Evolutionary conservation across 2,797 vertebrate genomes (phyloP).

Genomic region (Sarcophilus harrisii): DNA sequence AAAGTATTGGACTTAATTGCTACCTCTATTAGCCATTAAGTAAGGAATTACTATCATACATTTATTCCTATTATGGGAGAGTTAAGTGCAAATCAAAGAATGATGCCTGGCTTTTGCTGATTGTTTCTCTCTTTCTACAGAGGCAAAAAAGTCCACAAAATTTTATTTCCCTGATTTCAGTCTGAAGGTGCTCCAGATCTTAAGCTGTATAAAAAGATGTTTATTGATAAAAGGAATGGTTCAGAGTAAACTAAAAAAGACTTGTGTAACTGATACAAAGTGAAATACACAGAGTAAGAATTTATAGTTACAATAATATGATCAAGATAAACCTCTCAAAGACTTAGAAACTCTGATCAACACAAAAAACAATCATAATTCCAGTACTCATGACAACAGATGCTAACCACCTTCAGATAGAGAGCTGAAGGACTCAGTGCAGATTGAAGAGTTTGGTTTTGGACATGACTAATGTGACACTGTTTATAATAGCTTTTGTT

Average conservation of each 20-base stretch:
- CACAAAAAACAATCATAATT: neutral
- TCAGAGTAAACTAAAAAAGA: neutral
- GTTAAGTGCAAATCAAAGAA: neutral
- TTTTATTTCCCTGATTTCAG: neutral
- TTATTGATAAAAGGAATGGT: neutral
- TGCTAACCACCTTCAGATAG: neutral
- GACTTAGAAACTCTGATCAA: neutral
- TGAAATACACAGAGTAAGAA: neutral
- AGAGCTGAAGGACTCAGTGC: neutral
- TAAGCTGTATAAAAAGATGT: neutral
- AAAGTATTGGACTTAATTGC: neutral
- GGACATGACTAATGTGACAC: constrained; percentile 30
- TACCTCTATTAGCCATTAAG: neutral
- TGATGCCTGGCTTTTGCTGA: neutral
- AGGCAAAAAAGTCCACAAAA: neutral
- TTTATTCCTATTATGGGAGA: neutral
- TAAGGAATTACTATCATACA: neutral
- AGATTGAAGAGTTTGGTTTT: neutral
- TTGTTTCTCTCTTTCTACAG: neutral
- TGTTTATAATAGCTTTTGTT: constrained; percentile 30
- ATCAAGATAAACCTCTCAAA: neutral
- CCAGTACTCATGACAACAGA: neutral
- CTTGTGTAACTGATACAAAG: neutral
- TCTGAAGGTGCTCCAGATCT: neutral
- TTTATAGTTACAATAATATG: neutral